phyloP scores from a whole-genome alignment of 2,113 vertebrate genomes.

The Podarcis muralis region DNA sequence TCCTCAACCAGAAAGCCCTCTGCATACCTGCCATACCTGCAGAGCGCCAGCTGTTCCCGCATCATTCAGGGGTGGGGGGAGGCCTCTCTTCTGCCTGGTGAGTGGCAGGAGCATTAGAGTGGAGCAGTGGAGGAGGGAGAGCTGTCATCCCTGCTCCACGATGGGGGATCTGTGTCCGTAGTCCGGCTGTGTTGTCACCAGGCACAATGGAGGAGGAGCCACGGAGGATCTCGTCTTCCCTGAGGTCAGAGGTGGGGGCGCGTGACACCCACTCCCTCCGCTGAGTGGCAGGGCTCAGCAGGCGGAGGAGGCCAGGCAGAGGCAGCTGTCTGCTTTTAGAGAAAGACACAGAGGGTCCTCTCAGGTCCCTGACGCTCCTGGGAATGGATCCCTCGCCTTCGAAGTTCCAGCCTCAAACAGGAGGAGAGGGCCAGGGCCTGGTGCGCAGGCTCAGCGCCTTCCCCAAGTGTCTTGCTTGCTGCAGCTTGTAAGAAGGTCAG shows the following conservation, averaged over 20 bases:
- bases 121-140: not conserved
- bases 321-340: not conserved
- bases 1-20: rapidly evolving
- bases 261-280: not conserved
- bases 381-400: not conserved
- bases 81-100: not conserved
- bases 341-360: too few species aligned
- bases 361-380: too few species aligned
- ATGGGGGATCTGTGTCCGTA: not conserved
- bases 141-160: too few species aligned
- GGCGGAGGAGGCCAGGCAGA: not conserved
- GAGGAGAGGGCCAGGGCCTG: too few species aligned
- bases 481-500: too few species aligned
- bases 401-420: not conserved
- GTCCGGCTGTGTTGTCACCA: not conserved
- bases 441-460: not conserved
- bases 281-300: not conserved
- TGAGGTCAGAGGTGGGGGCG: not conserved
- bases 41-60: not conserved
- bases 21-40: constrained; percentile 30
- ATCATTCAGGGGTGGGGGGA: not conserved
- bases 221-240: not conserved
- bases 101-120: not conserved
- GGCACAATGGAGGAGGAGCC: not conserved
- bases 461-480: too few species aligned